phyloP scores from a whole-genome alignment of 2,113 vertebrate genomes.

The Turnix velox region DNA sequence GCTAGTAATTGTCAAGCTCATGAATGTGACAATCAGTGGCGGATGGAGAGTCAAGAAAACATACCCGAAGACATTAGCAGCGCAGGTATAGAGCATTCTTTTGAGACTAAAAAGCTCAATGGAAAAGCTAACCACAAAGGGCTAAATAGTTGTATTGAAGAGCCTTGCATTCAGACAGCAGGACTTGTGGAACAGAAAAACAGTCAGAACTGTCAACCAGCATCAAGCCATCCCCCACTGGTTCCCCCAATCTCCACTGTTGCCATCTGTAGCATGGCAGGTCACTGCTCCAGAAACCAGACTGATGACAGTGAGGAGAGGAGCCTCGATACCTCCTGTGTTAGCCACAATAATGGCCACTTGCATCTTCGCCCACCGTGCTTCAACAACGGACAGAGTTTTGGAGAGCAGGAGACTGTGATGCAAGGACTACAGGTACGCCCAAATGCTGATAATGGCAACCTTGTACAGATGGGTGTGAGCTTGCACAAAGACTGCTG shows the following conservation, averaged over 20 bases:
- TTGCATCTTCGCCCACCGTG: conserved; percentile 69
- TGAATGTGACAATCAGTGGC: conserved; percentile 54
- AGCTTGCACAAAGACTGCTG: conserved; percentile 74
- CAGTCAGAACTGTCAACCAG: conserved; percentile 57
- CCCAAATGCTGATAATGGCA: conserved; percentile 66
- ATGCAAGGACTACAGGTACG: conserved; percentile 62
- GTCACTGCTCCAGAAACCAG: conserved; percentile 72
- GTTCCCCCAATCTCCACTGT: conserved; percentile 54
- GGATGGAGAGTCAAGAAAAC: conserved; percentile 65
- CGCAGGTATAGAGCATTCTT: conserved; percentile 67
- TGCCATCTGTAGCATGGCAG: conserved; percentile 59
- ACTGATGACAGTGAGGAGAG: conserved; percentile 74
- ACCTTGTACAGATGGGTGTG: conserved; percentile 54
- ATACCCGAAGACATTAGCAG: conserved; percentile 55
- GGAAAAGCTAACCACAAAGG: conserved; percentile 76
- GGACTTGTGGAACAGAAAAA: conserved; percentile 57
- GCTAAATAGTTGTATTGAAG: conserved; percentile 69
- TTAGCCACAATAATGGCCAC: conserved; percentile 77
- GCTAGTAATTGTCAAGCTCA: conserved; percentile 47
- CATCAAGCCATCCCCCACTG: conserved; percentile 55
- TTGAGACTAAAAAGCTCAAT: conserved; percentile 79
- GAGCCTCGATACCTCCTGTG: conserved; percentile 67
- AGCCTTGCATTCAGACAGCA: conserved; percentile 52
- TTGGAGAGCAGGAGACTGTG: conserved; percentile 65
- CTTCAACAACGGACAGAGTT: conserved; percentile 74